A percentile compares a stretch with the other conserved stretches of the same genome.
Evolutionary conservation across 2,888 invertebrate genomes (phyloP).

Genomic region (Agrochola lychnidis): DNA sequence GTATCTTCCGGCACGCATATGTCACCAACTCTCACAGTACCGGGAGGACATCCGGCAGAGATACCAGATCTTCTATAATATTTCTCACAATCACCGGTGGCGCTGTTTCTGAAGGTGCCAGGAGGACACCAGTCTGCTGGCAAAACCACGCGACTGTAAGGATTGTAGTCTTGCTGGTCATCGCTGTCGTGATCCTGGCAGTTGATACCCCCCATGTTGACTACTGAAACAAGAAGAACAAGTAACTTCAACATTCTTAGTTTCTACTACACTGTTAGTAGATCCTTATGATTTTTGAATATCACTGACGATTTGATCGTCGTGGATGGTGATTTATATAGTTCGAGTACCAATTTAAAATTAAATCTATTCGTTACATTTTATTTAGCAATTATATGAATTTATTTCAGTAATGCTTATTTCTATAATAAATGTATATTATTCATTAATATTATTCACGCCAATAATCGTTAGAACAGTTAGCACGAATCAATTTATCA

Average conservation of each 20-base stretch:
- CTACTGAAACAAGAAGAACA: not conserved
- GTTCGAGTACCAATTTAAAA: not conserved
- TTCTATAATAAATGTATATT: not conserved
- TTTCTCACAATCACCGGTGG: too few relatives aligned
- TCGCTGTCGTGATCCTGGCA: not conserved
- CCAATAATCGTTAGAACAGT: too few relatives aligned
- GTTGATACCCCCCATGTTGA: too few relatives aligned
- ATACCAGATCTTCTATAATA: too few relatives aligned
- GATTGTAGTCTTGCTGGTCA: not conserved
- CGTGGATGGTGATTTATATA: not conserved
- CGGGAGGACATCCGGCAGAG: too few relatives aligned
- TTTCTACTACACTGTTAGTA: not conserved
- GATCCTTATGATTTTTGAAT: too few relatives aligned
- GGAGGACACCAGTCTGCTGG: too few relatives aligned
- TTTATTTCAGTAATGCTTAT: not conserved
- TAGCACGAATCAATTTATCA: not conserved
- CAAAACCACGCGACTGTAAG: too few relatives aligned
- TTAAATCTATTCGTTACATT: not conserved
- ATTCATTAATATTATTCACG: too few relatives aligned
- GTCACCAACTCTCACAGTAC: too few relatives aligned
- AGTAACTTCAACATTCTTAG: conserved; percentile 4
- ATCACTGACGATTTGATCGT: not conserved
- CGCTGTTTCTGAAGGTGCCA: too few relatives aligned
- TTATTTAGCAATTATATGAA: not conserved
- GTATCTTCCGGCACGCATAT: too few relatives aligned